phyloP scores from a whole-genome alignment of 2,888 invertebrate genomes.

The Hydrotaea cyrtoneurina region DNA sequence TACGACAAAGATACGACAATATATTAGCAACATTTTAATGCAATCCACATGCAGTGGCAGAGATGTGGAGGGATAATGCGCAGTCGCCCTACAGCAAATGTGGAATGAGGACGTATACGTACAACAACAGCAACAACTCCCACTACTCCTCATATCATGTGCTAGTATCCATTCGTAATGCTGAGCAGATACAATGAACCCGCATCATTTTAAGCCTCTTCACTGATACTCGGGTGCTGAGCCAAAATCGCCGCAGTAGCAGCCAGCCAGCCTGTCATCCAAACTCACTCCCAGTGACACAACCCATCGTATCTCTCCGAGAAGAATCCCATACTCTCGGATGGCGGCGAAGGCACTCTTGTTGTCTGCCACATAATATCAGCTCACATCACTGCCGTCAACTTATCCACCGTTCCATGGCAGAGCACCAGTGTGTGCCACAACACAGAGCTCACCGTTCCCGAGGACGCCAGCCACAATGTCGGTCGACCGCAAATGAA shows the following conservation, averaged over 20 bases:
- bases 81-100: conserved; percentile 47
- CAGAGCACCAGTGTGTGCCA: conserved; percentile 18
- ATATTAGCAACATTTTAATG: conserved; percentile 52
- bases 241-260: not conserved
- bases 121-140: conserved; percentile 38
- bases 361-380: conserved; percentile 34
- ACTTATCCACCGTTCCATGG: not conserved
- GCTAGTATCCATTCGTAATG: not conserved
- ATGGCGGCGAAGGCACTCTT: not conserved
- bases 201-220: conserved; percentile 49
- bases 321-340: not conserved
- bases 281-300: not conserved
- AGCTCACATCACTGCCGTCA: not conserved
- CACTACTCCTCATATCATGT: not conserved
- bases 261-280: conserved; percentile 27
- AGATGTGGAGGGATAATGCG: conserved; percentile 61
- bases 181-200: conserved; percentile 61
- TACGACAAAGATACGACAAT: not conserved
- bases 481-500: conserved; percentile 67
- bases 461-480: conserved; percentile 52
- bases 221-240: conserved; percentile 3
- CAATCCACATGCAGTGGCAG: conserved; percentile 4
- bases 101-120: conserved; percentile 28
- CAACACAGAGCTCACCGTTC: conserved; percentile 40
- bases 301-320: conserved; percentile 7